Base-by-base conservation (phyloP, 2,888 invertebrate genomes). In the Hydrotaea cyrtoneurina region DNA sequence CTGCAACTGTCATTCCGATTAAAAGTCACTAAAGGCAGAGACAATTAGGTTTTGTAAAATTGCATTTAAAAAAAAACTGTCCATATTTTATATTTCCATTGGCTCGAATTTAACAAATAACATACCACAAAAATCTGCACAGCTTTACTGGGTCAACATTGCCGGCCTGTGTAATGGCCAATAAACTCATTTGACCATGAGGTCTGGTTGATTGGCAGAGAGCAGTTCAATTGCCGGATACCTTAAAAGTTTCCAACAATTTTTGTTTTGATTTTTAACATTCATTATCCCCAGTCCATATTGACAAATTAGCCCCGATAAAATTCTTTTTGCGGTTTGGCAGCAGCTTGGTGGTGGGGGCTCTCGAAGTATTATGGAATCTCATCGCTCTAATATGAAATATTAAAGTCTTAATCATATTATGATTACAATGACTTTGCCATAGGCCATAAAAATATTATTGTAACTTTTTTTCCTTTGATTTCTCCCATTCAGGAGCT, bases 351-450 rank as follows among this genome's bases (percentile, higher is more conserved):
- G 39, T 1, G 39, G n/a, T 59, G 26, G 13, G 11, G 46, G 26
- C 5, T 4, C 62, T 62, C 21, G 13, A 66, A 66, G 66, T 21
- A 53, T 64, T 64, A 79, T 66, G 64, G 55, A 74, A 66, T 79
- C 66, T 74, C 79, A 57, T 79, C 31, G 17, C 26, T 19, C 64
- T 74, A 55, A 73, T 79, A 53, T 74, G 15, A 74, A 79, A 79
- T 79, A 79, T 74, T 66, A 66, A 79, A 79, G 74, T 73, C 79
- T 74, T 74, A 79, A 79, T 79, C 66, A 66, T 79, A 74, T 74
- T 74, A 74, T 74, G 79, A 79, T 79, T 79, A 79, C 79, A 79
- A 79, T 79, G 73, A 74, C 79, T 74, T 74, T 66, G 79, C 66
- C 79, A 74, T 43, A 74, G 79, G 79, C 55, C 43, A 74, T 46